phyloP scores from a whole-genome alignment of 2,113 vertebrate species.

The Mixornis gularis region DNA sequence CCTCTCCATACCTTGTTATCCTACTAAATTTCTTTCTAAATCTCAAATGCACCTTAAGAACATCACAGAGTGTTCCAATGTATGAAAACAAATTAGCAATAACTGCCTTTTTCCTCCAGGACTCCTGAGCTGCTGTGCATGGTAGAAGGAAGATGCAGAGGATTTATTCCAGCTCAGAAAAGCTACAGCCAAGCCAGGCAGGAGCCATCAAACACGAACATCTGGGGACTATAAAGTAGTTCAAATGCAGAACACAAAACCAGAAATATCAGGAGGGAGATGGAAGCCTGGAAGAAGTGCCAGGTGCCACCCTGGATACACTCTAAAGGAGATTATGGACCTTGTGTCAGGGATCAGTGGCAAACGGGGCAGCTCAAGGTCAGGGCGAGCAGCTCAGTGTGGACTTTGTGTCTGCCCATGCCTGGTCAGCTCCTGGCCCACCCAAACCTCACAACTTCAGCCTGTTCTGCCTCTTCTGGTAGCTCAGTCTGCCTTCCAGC shows the following conservation, averaged over 20 bases:
- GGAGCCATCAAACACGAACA: background rate
- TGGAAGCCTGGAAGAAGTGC: too few species aligned
- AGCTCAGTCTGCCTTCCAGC: fast-evolving
- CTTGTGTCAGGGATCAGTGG: background rate
- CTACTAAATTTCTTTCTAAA: background rate
- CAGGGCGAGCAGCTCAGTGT: background rate
- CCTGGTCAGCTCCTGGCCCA: background rate
- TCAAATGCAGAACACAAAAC: background rate
- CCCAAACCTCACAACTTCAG: background rate
- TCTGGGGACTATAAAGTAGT: background rate
- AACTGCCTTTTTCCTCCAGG: background rate
- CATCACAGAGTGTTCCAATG: background rate
- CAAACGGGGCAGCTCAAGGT: background rate
- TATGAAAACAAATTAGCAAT: background rate
- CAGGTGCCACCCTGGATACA: background rate
- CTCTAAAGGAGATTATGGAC: background rate
- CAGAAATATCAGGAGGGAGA: background rate
- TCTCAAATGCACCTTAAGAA: background rate
- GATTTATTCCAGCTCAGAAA: background rate
- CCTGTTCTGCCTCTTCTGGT: fast-evolving
- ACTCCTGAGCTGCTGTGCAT: background rate
- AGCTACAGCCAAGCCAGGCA: background rate
- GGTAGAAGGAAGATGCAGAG: background rate
- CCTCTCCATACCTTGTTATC: fast-evolving
- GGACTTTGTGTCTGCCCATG: background rate